These are phyloP conservation scores for Bombus haemorrhoidalis DNA, from an alignment of 1,140 invertebrate genomes.

Conservation along the genomic window DNA sequence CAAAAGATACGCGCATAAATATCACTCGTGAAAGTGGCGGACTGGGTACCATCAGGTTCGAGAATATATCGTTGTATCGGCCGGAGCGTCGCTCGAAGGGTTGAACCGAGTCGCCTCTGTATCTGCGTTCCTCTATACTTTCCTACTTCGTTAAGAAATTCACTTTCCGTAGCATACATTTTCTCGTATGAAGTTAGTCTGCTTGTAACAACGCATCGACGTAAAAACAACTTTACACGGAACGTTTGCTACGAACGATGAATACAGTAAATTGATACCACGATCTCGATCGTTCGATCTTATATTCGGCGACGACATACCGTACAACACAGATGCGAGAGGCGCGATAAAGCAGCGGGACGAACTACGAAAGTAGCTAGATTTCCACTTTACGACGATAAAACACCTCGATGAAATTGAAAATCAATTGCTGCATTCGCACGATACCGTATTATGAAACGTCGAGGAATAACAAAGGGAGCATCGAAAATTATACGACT, in stretches of 20 bases:
- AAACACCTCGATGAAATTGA: neutral
- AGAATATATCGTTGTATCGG: neutral
- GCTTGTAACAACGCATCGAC: neutral
- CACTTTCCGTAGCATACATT: conserved; percentile 6
- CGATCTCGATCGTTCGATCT: neutral
- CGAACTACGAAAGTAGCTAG: too few species aligned
- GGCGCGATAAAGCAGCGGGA: too few species aligned
- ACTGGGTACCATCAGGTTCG: conserved; percentile 32
- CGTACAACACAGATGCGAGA: too few species aligned
- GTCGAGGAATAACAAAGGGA: neutral
- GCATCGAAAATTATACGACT: neutral
- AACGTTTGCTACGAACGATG: neutral
- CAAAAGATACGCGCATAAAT: conserved; percentile 63
- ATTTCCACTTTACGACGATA: neutral
- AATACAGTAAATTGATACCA: too few species aligned
- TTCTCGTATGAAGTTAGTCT: neutral
- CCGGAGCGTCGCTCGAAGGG: neutral
- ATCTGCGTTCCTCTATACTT: neutral
- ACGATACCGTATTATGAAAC: neutral
- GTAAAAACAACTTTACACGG: neutral
- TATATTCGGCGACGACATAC: neutral
- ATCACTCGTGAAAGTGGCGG: conserved; percentile 61
- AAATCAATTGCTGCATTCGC: neutral
- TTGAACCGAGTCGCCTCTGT: neutral
- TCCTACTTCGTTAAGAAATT: neutral